Conservation (phyloP, 2,888 invertebrate genomes). For the Epinotia bilunana region DNA sequence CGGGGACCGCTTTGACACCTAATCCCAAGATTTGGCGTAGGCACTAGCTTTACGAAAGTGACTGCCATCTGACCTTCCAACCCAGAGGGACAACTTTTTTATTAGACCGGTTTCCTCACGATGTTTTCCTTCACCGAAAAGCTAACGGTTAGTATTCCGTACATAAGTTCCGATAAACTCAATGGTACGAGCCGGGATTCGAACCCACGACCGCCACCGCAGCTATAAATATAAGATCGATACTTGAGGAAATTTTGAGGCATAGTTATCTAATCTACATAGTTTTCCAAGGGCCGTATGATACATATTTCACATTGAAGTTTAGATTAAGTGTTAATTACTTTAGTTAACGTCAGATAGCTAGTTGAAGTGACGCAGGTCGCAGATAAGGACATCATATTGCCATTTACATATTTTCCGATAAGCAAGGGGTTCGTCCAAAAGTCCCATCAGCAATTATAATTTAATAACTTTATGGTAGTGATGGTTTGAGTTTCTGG, state of each 20-base stretch:
- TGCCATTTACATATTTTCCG: conserved; percentile 9
- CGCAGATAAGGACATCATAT: not conserved
- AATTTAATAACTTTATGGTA: conserved; percentile 14
- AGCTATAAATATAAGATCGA: not conserved
- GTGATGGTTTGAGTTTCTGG: not conserved
- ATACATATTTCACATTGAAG: not conserved
- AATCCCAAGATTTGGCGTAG: too few relatives aligned
- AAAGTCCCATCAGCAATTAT: not conserved
- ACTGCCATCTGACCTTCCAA: too few relatives aligned
- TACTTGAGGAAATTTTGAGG: not conserved
- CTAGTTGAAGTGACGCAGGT: not conserved
- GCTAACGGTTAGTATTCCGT: too few relatives aligned
- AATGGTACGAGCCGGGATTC: too few relatives aligned
- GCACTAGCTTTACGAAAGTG: too few relatives aligned
- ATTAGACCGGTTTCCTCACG: too few relatives aligned
- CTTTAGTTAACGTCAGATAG: not conserved
- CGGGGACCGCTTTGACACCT: too few relatives aligned
- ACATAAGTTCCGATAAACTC: too few relatives aligned
- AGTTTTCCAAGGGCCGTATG: not conserved
- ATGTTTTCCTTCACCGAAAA: too few relatives aligned
- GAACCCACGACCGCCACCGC: too few relatives aligned
- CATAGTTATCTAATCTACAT: not conserved
- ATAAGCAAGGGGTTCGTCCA: not conserved
- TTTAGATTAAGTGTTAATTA: not conserved
- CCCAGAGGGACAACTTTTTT: too few relatives aligned